A percentile compares a stretch with the other conserved stretches of the same genome.
phyloP scores from a whole-genome alignment of 2,113 vertebrate species.

The Megaceryle torquata region DNA sequence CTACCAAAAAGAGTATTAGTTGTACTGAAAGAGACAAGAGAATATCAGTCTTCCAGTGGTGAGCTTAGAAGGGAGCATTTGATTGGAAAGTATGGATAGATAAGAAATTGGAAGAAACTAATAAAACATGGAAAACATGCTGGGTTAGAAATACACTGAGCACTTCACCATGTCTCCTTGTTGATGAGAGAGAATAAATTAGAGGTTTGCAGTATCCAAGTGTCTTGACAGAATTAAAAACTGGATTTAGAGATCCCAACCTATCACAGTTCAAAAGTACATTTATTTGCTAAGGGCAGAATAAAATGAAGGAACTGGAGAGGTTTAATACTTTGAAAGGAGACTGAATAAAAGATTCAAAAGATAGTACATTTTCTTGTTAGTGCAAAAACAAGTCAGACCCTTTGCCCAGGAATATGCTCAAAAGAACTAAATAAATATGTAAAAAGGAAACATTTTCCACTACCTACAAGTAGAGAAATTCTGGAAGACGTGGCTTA shows the following conservation, averaged over 20 bases:
- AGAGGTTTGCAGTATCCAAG: background rate
- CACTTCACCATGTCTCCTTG: background rate
- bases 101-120: background rate
- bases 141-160: background rate
- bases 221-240: background rate
- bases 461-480: constrained; percentile 55
- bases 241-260: background rate
- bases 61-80: background rate
- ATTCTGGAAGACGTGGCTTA: constrained; percentile 48
- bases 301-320: background rate
- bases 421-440: constrained; percentile 53
- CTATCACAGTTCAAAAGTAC: background rate
- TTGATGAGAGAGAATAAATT: background rate
- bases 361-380: background rate
- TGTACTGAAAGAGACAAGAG: background rate
- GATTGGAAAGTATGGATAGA: background rate
- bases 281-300: background rate
- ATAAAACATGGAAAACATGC: background rate
- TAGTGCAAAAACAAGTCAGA: background rate
- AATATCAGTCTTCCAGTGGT: background rate
- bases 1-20: background rate
- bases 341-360: background rate
- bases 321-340: background rate
- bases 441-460: constrained; percentile 59
- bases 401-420: background rate